Percentiles rank a stretch among this genome's conserved stretches.
phyloP scores from a whole-genome alignment of 92 coral and sea anemone species.

The Epizoanthus rinbou region DNA sequence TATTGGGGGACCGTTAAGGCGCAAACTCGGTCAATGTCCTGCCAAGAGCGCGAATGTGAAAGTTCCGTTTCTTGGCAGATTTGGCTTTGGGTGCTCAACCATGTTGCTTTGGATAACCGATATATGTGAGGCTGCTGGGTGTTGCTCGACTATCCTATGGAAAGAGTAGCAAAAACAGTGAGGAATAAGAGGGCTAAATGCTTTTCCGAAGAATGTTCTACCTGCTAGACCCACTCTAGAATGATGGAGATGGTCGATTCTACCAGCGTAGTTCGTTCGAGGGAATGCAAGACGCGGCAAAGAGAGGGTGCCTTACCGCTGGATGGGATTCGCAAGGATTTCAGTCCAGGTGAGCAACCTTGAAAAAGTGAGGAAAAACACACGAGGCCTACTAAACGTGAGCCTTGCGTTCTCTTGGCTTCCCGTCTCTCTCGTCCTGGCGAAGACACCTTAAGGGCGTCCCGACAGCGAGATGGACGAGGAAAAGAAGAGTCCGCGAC shows the following conservation, averaged over 20 bases:
- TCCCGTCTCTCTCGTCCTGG: slow-evolving; percentile 9
- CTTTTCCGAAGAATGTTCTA: slow-evolving; percentile 41
- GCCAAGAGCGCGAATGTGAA: background rate
- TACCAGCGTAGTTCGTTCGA: background rate
- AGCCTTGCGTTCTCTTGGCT: slow-evolving; percentile 24
- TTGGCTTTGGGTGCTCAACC: background rate
- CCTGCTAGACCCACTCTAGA: slow-evolving; percentile 48
- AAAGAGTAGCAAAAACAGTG: slow-evolving; percentile 7
- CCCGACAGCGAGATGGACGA: slow-evolving; percentile 12
- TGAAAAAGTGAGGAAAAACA: slow-evolving; percentile 12
- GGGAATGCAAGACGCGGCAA: slow-evolving; percentile 42
- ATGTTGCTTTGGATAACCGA: slow-evolving; percentile 8
- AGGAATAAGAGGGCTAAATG: slow-evolving; percentile 29
- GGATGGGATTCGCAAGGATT: slow-evolving; percentile 32
- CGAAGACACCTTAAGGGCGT: no score
- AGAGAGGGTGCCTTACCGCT: slow-evolving; percentile 46
- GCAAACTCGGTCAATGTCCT: background rate
- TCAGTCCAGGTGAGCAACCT: slow-evolving; percentile 29
- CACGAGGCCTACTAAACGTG: slow-evolving; percentile 30
- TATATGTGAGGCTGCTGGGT: slow-evolving; percentile 12
- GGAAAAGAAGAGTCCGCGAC: no score
- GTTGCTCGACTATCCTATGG: slow-evolving; percentile 25
- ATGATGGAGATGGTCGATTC: slow-evolving; percentile 46
- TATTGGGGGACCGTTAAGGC: background rate
- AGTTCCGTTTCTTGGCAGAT: background rate